Conservation (phyloP, 2,113 vertebrate genomes). For the Halcyon malimbica region DNA sequence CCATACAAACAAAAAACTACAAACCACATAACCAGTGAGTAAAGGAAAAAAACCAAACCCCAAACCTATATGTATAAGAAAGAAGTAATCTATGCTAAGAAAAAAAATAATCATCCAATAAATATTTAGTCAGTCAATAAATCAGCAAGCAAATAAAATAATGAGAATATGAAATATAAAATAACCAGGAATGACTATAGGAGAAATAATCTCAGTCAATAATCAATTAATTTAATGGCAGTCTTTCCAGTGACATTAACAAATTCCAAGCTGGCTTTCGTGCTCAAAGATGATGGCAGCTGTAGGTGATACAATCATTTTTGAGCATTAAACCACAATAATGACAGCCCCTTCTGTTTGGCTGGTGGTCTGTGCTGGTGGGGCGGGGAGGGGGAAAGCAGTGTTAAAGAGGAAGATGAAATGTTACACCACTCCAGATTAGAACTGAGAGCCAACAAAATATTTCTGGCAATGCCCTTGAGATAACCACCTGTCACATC, state of each 20-base stretch:
- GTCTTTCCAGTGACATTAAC: not conserved
- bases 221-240: not conserved
- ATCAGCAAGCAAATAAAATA: conserved; percentile 28
- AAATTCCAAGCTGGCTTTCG: not conserved
- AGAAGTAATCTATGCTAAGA: not conserved
- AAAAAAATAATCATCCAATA: not conserved
- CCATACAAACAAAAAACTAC: not conserved
- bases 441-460: not conserved
- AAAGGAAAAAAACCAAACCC: not conserved
- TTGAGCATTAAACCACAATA: not conserved
- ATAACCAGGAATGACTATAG: not conserved
- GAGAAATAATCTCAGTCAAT: not conserved
- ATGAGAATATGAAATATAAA: not conserved
- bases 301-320: not conserved
- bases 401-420: not conserved
- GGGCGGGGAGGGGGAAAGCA: not conserved
- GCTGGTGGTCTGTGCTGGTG: not conserved
- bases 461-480: conserved; percentile 17
- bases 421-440: not conserved
- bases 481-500: conserved; percentile 44
- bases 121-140: not conserved
- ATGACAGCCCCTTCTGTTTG: not conserved
- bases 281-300: not conserved
- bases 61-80: not conserved
- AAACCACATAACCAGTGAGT: fast-evolving